These are phyloP conservation scores for Oreohelix idahoensis DNA, from an alignment of 1,140 invertebrate species.

Conservation along the genomic window DNA sequence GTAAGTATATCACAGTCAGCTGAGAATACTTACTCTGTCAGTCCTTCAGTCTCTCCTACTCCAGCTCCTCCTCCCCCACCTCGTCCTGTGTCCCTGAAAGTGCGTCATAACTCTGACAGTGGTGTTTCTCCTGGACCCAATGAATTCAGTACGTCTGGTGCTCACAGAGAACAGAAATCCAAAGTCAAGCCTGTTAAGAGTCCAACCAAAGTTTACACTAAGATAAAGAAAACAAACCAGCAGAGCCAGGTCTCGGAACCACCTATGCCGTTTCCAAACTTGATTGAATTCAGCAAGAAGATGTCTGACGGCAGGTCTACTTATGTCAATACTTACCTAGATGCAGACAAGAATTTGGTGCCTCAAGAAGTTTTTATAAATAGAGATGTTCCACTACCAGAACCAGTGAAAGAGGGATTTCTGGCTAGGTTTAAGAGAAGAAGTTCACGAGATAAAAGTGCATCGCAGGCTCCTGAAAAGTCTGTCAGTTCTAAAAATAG, in stretches of 20 bases:
- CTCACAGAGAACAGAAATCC: neutral
- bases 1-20: conserved; percentile 40
- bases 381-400: conserved; percentile 35
- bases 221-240: conserved; percentile 16
- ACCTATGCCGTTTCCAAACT: conserved; percentile 57
- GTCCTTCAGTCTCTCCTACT: neutral
- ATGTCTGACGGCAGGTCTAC: conserved; percentile 42
- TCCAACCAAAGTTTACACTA: conserved; percentile 17
- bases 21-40: neutral
- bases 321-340: conserved; percentile 40
- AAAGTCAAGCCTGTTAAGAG: conserved; percentile 26
- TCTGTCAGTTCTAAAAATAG: conserved; percentile 40
- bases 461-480: conserved; percentile 63
- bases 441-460: conserved; percentile 62
- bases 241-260: conserved; percentile 35
- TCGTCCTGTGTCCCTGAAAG: neutral
- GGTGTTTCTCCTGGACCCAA: neutral
- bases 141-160: neutral
- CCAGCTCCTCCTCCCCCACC: conserved; percentile 9
- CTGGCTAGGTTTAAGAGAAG: conserved; percentile 62
- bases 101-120: conserved; percentile 31
- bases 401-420: conserved; percentile 56
- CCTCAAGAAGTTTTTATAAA: neutral
- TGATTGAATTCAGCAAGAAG: conserved; percentile 56
- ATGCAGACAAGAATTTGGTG: conserved; percentile 9